Conservation (phyloP, 1,140 invertebrate species). For the Caenorhabditis remanei region DNA sequence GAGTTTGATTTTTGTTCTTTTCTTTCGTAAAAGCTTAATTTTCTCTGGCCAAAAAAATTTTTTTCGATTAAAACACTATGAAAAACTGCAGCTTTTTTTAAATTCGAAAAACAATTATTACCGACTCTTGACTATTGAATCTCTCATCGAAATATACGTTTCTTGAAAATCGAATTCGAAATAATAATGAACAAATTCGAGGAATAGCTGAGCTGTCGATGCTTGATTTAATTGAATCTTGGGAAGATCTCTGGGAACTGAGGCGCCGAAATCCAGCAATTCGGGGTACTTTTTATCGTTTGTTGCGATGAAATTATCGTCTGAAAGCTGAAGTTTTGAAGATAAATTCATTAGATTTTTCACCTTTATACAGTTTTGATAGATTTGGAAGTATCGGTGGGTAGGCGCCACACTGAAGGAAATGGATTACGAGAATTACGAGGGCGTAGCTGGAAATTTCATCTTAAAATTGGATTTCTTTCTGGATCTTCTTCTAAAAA, state of each 20-base stretch:
- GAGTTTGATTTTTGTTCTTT: too few species aligned
- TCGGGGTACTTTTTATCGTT: not conserved
- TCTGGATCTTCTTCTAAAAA: too few species aligned
- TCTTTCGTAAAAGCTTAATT: too few species aligned
- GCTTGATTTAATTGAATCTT: not conserved
- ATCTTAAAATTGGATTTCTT: too few species aligned
- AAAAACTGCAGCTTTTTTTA: too few species aligned
- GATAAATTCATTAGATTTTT: not conserved
- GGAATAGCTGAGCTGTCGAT: not conserved
- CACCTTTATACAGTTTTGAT: not conserved
- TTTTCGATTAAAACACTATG: too few species aligned
- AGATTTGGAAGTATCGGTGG: slow-evolving; percentile 39
- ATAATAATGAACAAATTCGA: slow-evolving; percentile 41
- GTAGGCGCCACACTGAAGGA: slow-evolving; percentile 13
- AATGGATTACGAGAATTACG: slow-evolving; percentile 17
- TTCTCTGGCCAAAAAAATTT: too few species aligned
- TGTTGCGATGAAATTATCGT: slow-evolving; percentile 13
- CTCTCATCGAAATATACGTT: not conserved
- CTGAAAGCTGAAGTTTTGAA: not conserved
- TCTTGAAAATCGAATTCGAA: not conserved
- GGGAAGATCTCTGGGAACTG: not conserved
- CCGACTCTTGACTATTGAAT: not conserved
- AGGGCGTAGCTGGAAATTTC: slow-evolving; percentile 23
- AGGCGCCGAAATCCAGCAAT: not conserved
- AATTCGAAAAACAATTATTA: not conserved